phyloP scores from a whole-genome alignment of 2,888 invertebrate species.

The Heterodera filipjevi region DNA sequence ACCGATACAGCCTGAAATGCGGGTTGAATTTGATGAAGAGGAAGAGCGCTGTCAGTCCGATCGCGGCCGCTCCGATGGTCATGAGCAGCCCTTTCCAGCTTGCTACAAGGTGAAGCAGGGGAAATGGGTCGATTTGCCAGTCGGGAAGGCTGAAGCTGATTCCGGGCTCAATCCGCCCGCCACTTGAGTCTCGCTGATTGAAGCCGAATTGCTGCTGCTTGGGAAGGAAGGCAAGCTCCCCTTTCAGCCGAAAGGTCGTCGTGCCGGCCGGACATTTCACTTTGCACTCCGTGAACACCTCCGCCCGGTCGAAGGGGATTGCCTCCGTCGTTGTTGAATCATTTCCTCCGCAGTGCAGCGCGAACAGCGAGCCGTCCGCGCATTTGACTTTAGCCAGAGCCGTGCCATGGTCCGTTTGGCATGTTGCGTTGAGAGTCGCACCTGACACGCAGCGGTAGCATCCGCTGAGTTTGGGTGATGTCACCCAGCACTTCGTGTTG shows the following conservation, averaged over 20 bases:
- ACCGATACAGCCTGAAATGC: too few species aligned
- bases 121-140: not conserved
- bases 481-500: conserved; percentile 1
- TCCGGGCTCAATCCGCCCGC: not conserved
- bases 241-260: not conserved
- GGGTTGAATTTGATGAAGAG: too few species aligned
- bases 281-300: conserved; percentile 5
- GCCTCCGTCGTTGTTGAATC: not conserved
- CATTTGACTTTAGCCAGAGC: conserved; percentile 12
- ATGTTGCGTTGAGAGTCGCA: not conserved
- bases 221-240: conserved; percentile 7
- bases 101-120: not conserved
- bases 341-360: not conserved
- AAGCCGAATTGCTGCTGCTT: conserved; percentile 1
- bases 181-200: not conserved
- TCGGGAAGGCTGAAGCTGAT: not conserved
- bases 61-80: too few species aligned
- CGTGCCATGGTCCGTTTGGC: not conserved
- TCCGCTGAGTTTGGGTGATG: conserved; percentile 12
- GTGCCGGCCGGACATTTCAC: conserved; percentile 13
- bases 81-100: too few species aligned
- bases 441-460: conserved; percentile 1
- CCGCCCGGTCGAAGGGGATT: conserved; percentile 4
- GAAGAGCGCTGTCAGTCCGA: too few species aligned
- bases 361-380: conserved; percentile 13